Evolutionary conservation across 2,797 vertebrate species (phyloP).

Genomic region (Momotus momota): DNA sequence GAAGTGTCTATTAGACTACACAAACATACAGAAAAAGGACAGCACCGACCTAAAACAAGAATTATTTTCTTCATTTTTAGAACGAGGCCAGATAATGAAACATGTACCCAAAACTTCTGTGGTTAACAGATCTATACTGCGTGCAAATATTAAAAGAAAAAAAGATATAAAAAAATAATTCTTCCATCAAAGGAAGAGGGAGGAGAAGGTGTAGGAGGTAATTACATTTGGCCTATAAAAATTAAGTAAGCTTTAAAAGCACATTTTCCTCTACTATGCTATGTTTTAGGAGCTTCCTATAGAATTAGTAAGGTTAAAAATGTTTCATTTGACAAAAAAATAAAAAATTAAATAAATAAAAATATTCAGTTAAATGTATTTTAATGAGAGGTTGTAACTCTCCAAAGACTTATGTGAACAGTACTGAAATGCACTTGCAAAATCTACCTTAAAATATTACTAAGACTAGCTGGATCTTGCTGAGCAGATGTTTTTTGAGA

Average conservation of each 20-base stretch:
- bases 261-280: not conserved
- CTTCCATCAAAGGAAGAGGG: not conserved
- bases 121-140: not conserved
- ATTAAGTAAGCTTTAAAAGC: not conserved
- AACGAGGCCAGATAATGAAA: not conserved
- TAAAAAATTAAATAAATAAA: not conserved
- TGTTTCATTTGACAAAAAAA: not conserved
- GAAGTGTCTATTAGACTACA: fast-evolving
- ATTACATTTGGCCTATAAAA: not conserved
- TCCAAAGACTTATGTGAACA: not conserved
- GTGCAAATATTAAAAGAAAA: not conserved
- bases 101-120: not conserved
- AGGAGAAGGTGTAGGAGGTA: not conserved
- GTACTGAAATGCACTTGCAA: not conserved
- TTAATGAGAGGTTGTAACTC: not conserved
- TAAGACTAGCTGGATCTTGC: not conserved
- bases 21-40: not conserved
- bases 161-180: not conserved
- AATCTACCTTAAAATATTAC: not conserved
- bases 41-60: not conserved
- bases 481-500: not conserved
- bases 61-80: not conserved
- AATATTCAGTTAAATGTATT: not conserved
- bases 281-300: not conserved
- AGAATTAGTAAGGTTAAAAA: not conserved